Base-by-base conservation (phyloP, 2,888 invertebrate genomes). In the Phaedon cochleariae region DNA sequence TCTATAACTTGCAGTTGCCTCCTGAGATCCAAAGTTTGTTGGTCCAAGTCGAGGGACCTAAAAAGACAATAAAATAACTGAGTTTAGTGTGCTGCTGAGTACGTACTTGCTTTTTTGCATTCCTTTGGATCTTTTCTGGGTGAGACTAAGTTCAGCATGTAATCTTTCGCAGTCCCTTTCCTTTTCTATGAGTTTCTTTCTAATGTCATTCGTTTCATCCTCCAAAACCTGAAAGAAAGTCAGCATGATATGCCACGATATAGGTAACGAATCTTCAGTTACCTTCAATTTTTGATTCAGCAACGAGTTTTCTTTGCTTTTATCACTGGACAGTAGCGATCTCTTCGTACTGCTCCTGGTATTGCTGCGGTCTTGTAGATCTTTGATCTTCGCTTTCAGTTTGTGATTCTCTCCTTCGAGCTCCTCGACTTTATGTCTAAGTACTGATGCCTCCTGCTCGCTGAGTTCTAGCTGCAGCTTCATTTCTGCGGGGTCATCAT, bases 381-480 rank as follows among this genome's bases (percentile, higher is more conserved):
- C 93, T 74, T 90, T 90, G 7, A 92, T 86, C 85, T 94, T 92
- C 74, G 89, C 89, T 79, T 90, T 91, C 12, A 90, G 83, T 52
- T 88, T 88, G 65, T 91, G 90, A 77, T 91, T 92, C 77, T 95
- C 93, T 70, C 88, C 89, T 84, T 96, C 95, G 71, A 94, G 84
- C 74, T 93, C 93, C 81, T 94, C 93, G 63, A 94, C 90, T 84
- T 95, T 96, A 71, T 92, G 88, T 46, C 93, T 87, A 68, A 96
- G 84, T 65, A 94, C 92, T 20, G 91, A 88, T 62, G 94, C 90
- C 86, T 97, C 96, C 86, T 95, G 94, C 83, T 96, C 96, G 79
- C 93, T 93, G 53, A 96, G 86, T 83, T 96, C 96, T 58, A 97
- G 85, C 72, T 96, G 90, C 45, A 96, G 86, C 77, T 94, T 90